Conservation (phyloP, 1,140 invertebrate genomes). For the Eriocheir sinensis region DNA sequence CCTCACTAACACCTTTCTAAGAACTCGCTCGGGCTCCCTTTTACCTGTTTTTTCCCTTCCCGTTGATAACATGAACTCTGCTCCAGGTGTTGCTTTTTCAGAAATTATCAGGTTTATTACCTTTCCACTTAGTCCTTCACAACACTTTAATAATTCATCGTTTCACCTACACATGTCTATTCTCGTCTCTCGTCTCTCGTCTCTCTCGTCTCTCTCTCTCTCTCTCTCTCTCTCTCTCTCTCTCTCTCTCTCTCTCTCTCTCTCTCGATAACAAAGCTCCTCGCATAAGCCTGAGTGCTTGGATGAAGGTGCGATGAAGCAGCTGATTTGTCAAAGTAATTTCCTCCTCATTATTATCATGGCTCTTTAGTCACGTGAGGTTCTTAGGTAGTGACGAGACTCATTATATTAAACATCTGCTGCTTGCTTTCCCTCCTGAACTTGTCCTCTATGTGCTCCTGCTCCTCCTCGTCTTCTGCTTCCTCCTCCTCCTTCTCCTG, state of each 20-base stretch:
- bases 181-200: not conserved
- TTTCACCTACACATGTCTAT: not conserved
- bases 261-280: not conserved
- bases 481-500: too few species aligned
- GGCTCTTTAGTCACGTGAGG: not conserved
- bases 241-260: not conserved
- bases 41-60: too few species aligned
- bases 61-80: too few species aligned
- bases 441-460: too few species aligned
- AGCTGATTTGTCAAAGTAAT: not conserved
- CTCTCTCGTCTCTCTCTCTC: slow-evolving; percentile 42
- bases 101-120: too few species aligned
- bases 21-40: too few species aligned
- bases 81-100: too few species aligned
- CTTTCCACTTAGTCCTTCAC: not conserved
- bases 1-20: too few species aligned
- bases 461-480: too few species aligned
- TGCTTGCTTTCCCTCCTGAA: too few species aligned
- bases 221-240: slow-evolving; percentile 21
- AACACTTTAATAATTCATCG: not conserved
- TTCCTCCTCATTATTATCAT: not conserved
- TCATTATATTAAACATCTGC: too few species aligned
- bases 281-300: not conserved
- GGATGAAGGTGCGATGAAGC: not conserved
- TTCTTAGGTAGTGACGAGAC: not conserved